These are phyloP conservation scores for Sitta europaea DNA, from an alignment of 2,113 vertebrate genomes.

Conservation along the genomic window DNA sequence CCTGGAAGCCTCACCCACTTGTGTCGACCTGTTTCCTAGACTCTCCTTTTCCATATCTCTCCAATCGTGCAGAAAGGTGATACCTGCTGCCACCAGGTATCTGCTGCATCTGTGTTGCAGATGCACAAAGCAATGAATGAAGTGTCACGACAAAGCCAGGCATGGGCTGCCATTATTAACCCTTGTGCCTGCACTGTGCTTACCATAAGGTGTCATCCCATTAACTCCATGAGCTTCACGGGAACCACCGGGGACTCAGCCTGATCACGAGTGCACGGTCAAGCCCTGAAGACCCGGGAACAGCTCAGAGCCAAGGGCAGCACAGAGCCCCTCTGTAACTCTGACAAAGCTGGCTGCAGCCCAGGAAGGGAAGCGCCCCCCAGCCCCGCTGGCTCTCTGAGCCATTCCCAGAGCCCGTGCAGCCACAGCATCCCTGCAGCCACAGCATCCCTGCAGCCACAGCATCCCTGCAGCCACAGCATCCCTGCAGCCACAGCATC, in stretches of 20 bases:
- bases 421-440: neutral
- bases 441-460: too few species aligned
- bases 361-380: neutral
- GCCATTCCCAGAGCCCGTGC: rapidly evolving
- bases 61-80: neutral
- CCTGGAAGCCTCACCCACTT: neutral
- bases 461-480: neutral
- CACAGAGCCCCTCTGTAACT: neutral
- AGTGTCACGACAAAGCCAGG: neutral
- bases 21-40: neutral
- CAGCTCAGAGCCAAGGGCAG: neutral
- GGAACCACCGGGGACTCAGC: neutral
- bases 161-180: neutral
- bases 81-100: neutral
- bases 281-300: neutral
- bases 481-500: neutral
- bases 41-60: neutral
- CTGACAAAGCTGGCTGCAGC: neutral
- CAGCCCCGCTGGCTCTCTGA: neutral
- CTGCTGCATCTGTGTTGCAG: too few species aligned
- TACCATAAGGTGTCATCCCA: neutral
- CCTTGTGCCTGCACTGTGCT: neutral
- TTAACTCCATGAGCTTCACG: neutral
- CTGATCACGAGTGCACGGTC: neutral
- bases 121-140: neutral